Base-by-base conservation (phyloP, 2,113 vertebrate species). In the Hyperoodon ampullatus region DNA sequence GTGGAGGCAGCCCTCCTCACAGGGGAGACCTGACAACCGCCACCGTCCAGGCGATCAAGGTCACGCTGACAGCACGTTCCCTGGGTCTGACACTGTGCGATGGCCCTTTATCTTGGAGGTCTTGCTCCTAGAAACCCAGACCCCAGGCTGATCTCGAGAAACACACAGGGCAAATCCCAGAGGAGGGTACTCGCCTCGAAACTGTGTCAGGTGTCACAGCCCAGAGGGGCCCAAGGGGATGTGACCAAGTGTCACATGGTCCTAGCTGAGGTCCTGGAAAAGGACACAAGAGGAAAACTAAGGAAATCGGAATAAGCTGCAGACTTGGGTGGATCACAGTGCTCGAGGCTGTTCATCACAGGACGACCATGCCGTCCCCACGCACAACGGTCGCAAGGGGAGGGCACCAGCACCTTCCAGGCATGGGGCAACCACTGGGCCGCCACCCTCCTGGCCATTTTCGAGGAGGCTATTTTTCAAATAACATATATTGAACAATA, bases 261-360 rank as follows among this genome's bases (percentile, higher is more conserved):
- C n/a, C 80, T 33, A 5, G 78, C 44, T 65, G 8, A 39, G 33
- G 60, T 60, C 35, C 39, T n/a, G 16, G 74, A 55, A 74, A 71
- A 63, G 18, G 84, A 72, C 26, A 15, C 7, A 18, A 35, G 65
- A 33, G 26, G 26, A 81, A 95, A 92, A 53, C 8, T 24, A 26
- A n/a, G 39, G 55, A 58, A 78, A 47, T 30, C 11, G 50, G 71
- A 90, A 44, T 35, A 53, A 74, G 87, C 65, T 44, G 19, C 8
- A 50, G 39, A 24, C 77, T 77, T 8, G 4, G 18, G 42, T 68
- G 50, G n/a, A 2, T 19, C 87, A 50, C 44, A 55, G 35, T 3
- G 3, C 8, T 8, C 2, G 10, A 13, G n/a, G 16, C n/a, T 3
- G 6, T 42, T 68, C n/a, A 18, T 26, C 1, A 14, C 10, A 19